Base-by-base conservation (phyloP, 2,797 vertebrate species). In the Darevskia mixta region DNA sequence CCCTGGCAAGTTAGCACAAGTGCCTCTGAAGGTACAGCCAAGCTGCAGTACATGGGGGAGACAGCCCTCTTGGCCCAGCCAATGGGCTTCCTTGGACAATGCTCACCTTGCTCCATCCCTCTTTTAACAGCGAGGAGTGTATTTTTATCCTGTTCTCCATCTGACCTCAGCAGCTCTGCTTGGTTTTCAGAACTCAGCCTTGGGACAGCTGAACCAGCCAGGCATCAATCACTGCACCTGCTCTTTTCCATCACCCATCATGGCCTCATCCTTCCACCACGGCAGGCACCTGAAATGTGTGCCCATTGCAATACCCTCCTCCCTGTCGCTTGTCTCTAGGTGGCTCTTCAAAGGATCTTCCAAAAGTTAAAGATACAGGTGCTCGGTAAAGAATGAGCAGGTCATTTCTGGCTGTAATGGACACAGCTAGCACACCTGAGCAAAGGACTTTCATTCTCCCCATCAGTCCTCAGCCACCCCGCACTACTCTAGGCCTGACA, bases 101-200 rank as follows among this genome's bases (percentile, higher is more conserved):
- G 3, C 61, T 78, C 45, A 89, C 83, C 88, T 82, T 86, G 18
- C 43, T 76, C 32, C 81, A 45, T 38, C 79, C 79, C 61, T 64
- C 6, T 27, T 79, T 32, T 85, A 83, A 90, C 32, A 87, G 76
- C 86, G 38, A 79, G 82, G 77, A 2, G 69, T 80, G 3, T 87
- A 90, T 87, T 88, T 88, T 86, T 88, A 86, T 88, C 89, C 45
- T 80, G 83, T 73, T 85, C 79, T 82, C 15, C 71, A 32, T 66
- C 49, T 87, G 86, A 88, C 72, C 79, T 86, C 86, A 86, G 89
- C 83, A 90, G 10, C 72, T 61, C 86, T 78, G 86, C 75, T 69
- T 80, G 61, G 35, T 76, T 76, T 76, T 76, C 82, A 58, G 32
- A 83, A 66, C 32, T 69, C 69, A 18, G 76, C 55, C 82, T 67